phyloP scores from a whole-genome alignment of 2,797 vertebrate genomes.

The Coluber constrictor region DNA sequence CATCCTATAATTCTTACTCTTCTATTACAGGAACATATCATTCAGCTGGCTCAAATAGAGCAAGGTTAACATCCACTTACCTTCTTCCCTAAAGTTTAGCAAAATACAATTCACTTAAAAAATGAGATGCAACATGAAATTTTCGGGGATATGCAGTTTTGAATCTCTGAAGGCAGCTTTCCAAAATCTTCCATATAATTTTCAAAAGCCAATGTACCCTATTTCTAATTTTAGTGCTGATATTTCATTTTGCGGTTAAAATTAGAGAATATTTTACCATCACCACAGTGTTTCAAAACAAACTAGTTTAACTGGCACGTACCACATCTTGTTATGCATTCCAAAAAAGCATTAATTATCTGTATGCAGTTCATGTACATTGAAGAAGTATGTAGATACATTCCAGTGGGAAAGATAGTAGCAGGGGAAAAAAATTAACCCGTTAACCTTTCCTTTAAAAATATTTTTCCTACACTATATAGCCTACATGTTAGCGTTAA shows the following conservation, averaged over 20 bases:
- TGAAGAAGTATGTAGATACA: not conserved
- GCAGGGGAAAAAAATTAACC: not conserved
- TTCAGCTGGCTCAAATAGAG: not conserved
- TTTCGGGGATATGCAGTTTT: not conserved
- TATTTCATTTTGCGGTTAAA: not conserved
- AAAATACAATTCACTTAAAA: not conserved
- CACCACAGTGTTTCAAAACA: not conserved
- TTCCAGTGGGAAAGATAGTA: not conserved
- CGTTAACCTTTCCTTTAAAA: not conserved
- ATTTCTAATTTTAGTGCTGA: not conserved
- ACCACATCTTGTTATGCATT: not conserved
- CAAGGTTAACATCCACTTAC: not conserved
- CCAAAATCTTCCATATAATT: not conserved
- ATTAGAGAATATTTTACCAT: not conserved
- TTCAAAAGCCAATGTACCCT: not conserved
- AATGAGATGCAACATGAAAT: too few species aligned
- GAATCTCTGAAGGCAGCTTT: not conserved
- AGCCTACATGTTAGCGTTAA: not conserved
- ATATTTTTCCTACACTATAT: not conserved
- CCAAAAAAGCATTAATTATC: not conserved
- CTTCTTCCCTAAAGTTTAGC: not conserved
- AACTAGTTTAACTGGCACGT: not conserved
- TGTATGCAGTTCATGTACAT: not conserved
- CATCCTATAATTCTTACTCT: not conserved
- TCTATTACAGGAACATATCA: not conserved